A percentile compares a stretch with the other conserved stretches of the same genome.
Conservation (phyloP, 2,113 vertebrate species). For the Delphinapterus leucas region DNA sequence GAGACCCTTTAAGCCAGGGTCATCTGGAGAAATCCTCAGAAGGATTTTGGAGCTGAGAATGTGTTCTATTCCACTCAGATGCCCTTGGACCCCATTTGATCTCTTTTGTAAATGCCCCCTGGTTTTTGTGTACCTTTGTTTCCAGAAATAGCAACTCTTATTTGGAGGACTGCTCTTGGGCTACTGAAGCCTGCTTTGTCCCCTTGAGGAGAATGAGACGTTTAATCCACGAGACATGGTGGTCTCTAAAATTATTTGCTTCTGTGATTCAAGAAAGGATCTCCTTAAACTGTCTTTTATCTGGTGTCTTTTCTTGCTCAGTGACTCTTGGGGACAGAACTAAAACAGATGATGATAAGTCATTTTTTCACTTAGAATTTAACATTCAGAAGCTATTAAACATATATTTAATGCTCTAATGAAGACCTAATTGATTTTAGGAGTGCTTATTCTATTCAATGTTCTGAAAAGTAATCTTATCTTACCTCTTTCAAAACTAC, state of each 20-base stretch:
- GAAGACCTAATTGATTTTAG: not conserved
- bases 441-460: not conserved
- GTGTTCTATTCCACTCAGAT: not conserved
- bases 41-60: not conserved
- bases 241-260: not conserved
- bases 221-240: not conserved
- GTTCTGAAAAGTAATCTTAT: not conserved
- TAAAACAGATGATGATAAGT: not conserved
- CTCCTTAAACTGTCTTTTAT: not conserved
- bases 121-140: not conserved
- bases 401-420: not conserved
- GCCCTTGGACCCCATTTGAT: not conserved
- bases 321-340: not conserved
- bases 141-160: not conserved
- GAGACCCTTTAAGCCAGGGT: not conserved
- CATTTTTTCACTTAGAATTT: not conserved
- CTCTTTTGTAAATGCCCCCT: not conserved
- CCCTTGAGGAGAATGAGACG: not conserved
- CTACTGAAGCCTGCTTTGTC: not conserved
- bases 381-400: not conserved
- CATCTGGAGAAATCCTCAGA: not conserved
- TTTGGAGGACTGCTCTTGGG: not conserved
- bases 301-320: not conserved
- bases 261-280: not conserved
- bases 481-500: not conserved